These are phyloP conservation scores for Tipula unca DNA, from an alignment of 2,888 invertebrate species.

Conservation along the genomic window DNA sequence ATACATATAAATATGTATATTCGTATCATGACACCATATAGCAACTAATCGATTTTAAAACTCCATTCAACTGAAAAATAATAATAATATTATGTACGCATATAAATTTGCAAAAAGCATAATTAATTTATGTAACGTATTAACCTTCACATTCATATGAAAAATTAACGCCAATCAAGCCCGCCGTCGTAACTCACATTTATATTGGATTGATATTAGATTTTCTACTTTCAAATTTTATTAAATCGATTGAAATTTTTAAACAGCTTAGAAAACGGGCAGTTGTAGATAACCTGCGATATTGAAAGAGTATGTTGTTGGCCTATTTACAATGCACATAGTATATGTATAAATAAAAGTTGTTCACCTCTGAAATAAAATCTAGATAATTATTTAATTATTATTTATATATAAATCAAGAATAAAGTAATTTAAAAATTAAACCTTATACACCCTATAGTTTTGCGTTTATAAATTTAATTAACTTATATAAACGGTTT, in stretches of 20 bases:
- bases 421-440: too few relatives aligned
- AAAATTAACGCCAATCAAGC: background rate
- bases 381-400: background rate
- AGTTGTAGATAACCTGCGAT: background rate
- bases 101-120: background rate
- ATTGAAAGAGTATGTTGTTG: background rate
- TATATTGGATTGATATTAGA: background rate
- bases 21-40: background rate
- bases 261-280: background rate
- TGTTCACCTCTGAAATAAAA: background rate
- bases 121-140: background rate
- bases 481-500: too few relatives aligned
- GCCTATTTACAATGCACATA: background rate
- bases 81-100: background rate
- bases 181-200: background rate
- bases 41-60: background rate
- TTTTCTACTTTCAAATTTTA: background rate
- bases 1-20: background rate
- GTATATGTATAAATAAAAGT: background rate
- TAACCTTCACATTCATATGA: background rate
- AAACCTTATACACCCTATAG: too few relatives aligned
- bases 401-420: too few relatives aligned
- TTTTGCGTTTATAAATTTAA: too few relatives aligned
- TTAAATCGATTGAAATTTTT: background rate
- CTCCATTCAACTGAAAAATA: background rate